Conservation (phyloP, 2,888 invertebrate genomes). For the Callimorpha dominula region DNA sequence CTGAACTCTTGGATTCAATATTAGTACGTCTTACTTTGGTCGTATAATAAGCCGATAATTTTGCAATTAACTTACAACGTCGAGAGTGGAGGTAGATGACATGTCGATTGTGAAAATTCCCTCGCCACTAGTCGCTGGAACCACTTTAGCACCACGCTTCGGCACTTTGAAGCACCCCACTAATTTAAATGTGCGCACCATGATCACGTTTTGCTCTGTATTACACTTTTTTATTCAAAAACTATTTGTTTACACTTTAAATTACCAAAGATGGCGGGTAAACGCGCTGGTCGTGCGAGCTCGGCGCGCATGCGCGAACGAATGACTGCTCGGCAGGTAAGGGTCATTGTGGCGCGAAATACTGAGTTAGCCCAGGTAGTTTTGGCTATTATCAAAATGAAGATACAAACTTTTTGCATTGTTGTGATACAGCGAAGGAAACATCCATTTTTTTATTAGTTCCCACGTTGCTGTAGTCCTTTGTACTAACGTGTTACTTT, state of each 20-base stretch:
- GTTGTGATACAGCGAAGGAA: conserved; percentile 18
- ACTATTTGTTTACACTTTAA: conserved; percentile 41
- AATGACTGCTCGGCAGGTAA: conserved; percentile 80
- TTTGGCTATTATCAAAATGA: conserved; percentile 40
- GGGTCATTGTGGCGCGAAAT: conserved; percentile 69
- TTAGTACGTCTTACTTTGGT: conserved; percentile 23
- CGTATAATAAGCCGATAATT: conserved; percentile 33
- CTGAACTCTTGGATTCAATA: neutral
- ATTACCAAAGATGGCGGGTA: conserved; percentile 47
- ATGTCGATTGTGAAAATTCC: conserved; percentile 77
- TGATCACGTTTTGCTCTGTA: conserved; percentile 50
- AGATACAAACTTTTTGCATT: conserved; percentile 39
- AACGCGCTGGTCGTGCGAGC: conserved; percentile 68
- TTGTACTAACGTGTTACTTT: neutral
- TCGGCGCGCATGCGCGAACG: conserved; percentile 65
- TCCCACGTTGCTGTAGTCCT: conserved; percentile 24
- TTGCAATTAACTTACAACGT: conserved; percentile 72
- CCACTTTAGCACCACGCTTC: conserved; percentile 72
- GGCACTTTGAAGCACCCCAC: conserved; percentile 75
- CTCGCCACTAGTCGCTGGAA: conserved; percentile 67
- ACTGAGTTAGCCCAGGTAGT: conserved; percentile 64
- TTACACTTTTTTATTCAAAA: conserved; percentile 52
- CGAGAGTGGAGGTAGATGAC: conserved; percentile 77
- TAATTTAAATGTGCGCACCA: conserved; percentile 78
- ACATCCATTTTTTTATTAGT: conserved; percentile 15